Percentiles rank a stretch among this genome's conserved stretches.
These are phyloP conservation scores for Smittia aterrima DNA, from an alignment of 2,888 invertebrate genomes.

Conservation along the genomic window DNA sequence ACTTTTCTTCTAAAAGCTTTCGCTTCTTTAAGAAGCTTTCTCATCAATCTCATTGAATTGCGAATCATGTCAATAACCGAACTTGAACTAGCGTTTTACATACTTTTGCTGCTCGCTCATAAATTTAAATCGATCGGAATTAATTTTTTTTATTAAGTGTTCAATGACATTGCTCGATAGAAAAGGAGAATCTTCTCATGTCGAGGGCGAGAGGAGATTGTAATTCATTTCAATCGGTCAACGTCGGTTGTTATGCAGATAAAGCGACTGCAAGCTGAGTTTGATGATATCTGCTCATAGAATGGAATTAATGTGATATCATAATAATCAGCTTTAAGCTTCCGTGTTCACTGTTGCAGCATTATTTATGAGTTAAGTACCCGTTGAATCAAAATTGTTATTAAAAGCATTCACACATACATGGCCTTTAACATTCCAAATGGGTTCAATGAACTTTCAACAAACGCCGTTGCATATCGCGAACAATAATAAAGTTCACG, in stretches of 20 bases:
- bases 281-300: no score
- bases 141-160: not conserved
- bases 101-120: not conserved
- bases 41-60: not conserved
- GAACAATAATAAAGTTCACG: not conserved
- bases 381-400: no score
- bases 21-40: not conserved
- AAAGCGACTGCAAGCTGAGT: no score
- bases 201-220: no score
- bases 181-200: no score
- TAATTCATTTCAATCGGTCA: no score
- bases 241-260: no score
- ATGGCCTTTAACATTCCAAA: no score
- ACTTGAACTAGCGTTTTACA: constrained; percentile 22
- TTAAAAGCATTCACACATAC: no score
- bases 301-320: no score
- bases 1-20: constrained; percentile 16
- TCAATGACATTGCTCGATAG: not conserved
- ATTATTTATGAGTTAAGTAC: no score
- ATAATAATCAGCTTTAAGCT: not conserved
- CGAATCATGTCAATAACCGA: constrained; percentile 35
- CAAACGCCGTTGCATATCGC: not conserved
- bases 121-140: not conserved
- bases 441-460: constrained; percentile 29
- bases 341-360: constrained; percentile 28